phyloP scores from a whole-genome alignment of 2,888 invertebrate species.

The Hirtodrosophila duncani region DNA sequence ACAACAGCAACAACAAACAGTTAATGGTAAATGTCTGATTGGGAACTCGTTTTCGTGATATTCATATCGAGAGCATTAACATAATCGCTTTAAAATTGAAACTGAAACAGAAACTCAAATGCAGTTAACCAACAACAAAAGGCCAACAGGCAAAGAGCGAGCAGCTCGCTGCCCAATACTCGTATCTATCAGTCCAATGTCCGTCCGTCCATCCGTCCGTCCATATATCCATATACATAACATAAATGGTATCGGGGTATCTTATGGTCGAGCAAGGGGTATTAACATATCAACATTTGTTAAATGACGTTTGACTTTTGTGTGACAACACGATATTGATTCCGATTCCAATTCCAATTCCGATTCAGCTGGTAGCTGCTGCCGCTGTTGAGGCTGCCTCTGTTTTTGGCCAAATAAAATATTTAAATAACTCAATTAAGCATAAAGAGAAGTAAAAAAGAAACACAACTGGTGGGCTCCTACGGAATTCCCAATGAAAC shows the following conservation, averaged over 20 bases:
- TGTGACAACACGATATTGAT: conserved; percentile 72
- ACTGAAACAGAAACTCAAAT: conserved; percentile 46
- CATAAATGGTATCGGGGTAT: too few species aligned
- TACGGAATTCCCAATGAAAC: conserved; percentile 69
- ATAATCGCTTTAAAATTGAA: conserved; percentile 72
- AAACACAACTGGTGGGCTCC: conserved; percentile 47
- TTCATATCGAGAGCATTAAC: conserved; percentile 47
- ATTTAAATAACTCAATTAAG: conserved; percentile 73
- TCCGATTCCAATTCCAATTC: conserved; percentile 32
- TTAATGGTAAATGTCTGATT: conserved; percentile 64
- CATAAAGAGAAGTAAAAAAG: conserved; percentile 63
- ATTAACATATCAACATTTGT: conserved; percentile 75
- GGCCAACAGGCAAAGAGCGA: too few species aligned
- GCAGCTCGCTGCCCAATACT: not conserved
- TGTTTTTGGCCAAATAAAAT: conserved; percentile 62
- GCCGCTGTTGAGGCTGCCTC: conserved; percentile 13
- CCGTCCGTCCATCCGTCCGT: too few species aligned
- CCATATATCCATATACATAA: too few species aligned
- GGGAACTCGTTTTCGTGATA: conserved; percentile 57
- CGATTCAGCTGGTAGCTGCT: conserved; percentile 16
- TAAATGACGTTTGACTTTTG: conserved; percentile 75
- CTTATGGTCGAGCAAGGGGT: too few species aligned
- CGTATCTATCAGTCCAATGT: conserved; percentile 13
- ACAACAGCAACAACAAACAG: conserved; percentile 35
- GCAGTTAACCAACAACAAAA: conserved; percentile 59